phyloP scores from a whole-genome alignment of 2,797 vertebrate species.

The Graptemys geographica region DNA sequence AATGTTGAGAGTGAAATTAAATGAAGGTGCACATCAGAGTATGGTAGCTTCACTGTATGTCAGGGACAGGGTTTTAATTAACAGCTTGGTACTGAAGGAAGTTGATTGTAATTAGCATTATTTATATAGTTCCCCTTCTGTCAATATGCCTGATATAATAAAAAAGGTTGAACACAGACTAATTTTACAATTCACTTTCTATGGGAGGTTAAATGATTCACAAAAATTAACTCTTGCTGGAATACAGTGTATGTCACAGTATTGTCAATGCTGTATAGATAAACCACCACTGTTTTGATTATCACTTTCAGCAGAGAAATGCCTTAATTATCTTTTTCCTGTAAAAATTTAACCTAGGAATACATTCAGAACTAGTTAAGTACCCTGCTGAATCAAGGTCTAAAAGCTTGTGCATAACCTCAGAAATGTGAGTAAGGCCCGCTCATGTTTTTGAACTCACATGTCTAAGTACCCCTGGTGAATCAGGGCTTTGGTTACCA shows the following conservation, averaged over 20 bases:
- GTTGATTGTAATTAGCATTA: background rate
- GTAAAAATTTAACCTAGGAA: background rate
- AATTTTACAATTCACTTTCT: background rate
- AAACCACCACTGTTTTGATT: background rate
- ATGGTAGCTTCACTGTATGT: background rate
- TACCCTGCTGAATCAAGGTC: background rate
- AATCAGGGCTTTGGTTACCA: background rate
- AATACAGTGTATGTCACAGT: background rate
- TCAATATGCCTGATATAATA: background rate
- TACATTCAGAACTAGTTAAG: background rate
- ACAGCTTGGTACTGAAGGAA: background rate
- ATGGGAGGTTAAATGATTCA: background rate
- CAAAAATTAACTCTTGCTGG: background rate
- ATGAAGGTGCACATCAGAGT: background rate
- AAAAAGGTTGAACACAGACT: background rate
- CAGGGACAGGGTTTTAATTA: background rate
- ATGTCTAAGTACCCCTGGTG: fast-evolving
- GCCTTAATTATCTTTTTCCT: background rate
- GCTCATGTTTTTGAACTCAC: background rate
- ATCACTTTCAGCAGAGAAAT: background rate
- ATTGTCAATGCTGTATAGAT: background rate
- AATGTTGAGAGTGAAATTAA: background rate
- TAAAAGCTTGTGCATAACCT: background rate
- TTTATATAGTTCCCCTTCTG: background rate
- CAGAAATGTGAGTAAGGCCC: background rate